A percentile compares a stretch with the other conserved stretches of the same genome.
phyloP scores from a whole-genome alignment of 1,140 invertebrate genomes.

The Octopus sinensis region DNA sequence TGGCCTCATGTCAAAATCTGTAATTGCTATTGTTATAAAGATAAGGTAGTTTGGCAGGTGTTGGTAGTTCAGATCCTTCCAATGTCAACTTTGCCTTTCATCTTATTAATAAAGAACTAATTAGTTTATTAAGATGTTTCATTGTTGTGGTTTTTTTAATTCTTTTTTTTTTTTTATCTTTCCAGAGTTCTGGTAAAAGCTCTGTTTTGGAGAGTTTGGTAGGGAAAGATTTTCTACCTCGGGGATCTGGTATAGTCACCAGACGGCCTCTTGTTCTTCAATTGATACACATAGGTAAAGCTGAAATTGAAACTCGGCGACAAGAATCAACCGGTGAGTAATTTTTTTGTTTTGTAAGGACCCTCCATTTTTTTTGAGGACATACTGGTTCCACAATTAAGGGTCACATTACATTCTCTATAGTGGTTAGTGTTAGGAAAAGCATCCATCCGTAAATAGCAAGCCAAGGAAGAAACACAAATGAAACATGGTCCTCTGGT shows the following conservation, averaged over 20 bases:
- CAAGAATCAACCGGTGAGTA: neutral
- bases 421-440: too few species aligned
- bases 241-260: constrained; percentile 96
- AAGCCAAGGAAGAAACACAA: too few species aligned
- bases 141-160: neutral
- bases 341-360: neutral
- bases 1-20: too few species aligned
- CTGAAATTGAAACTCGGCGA: neutral
- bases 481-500: too few species aligned
- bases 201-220: constrained; percentile 98
- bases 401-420: too few species aligned
- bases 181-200: constrained; percentile 97
- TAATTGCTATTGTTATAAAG: too few species aligned
- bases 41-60: too few species aligned
- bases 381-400: neutral
- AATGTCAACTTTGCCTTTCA: too few species aligned
- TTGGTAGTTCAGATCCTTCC: too few species aligned
- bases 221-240: constrained; percentile 93
- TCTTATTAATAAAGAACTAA: too few species aligned
- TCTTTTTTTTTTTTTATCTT: constrained; percentile 22
- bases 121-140: too few species aligned
- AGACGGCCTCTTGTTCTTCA: constrained; percentile 90
- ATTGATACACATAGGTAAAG: constrained; percentile 72
- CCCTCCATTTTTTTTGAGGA: neutral
- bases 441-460: too few species aligned